These are phyloP conservation scores for Diorhabda carinulata DNA, from an alignment of 1,140 invertebrate species.

Conservation along the genomic window DNA sequence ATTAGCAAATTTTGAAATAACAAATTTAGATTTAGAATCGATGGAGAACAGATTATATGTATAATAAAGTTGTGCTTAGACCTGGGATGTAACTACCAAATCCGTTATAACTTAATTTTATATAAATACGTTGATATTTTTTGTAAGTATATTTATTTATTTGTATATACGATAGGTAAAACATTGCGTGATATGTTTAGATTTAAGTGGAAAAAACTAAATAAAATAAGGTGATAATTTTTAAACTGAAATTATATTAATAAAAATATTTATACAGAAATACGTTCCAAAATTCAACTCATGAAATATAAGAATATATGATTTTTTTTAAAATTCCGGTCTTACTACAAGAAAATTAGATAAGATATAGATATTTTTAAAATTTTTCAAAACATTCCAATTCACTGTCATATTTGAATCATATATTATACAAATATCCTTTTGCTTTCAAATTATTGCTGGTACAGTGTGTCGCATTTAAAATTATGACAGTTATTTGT, in stretches of 20 bases:
- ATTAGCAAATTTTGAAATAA: no score
- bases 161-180: slow-evolving; percentile 33
- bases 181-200: slow-evolving; percentile 37
- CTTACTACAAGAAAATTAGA: no score
- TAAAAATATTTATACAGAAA: slow-evolving; percentile 37
- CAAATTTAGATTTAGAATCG: no score
- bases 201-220: slow-evolving; percentile 27
- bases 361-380: no score
- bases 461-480: background rate
- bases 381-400: no score
- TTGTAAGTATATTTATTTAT: slow-evolving; percentile 28
- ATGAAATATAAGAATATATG: slow-evolving; percentile 10
- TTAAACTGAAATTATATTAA: slow-evolving; percentile 31
- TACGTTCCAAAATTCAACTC: slow-evolving; percentile 35
- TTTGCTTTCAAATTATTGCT: no score
- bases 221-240: slow-evolving; percentile 35
- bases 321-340: no score
- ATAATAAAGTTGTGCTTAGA: background rate
- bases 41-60: no score
- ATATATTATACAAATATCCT: no score
- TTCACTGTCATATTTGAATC: no score
- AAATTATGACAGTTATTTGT: background rate
- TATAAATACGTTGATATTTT: slow-evolving; percentile 6
- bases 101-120: background rate
- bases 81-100: background rate